A percentile compares a stretch with the other conserved stretches of the same genome.
Conservation (phyloP, 2,888 invertebrate species). For the Nineta flava region DNA sequence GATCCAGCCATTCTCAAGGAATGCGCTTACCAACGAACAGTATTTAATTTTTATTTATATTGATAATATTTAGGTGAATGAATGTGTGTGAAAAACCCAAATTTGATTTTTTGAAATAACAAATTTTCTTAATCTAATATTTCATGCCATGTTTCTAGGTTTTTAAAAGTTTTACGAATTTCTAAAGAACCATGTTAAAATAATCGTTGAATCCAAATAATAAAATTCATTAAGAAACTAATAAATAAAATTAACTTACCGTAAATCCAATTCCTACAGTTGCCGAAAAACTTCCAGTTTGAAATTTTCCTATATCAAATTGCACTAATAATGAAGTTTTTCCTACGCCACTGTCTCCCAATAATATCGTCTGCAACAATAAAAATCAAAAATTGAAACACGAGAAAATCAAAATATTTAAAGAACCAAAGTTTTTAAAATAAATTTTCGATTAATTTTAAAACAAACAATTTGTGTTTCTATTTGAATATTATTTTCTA, state of each 20-base stretch:
- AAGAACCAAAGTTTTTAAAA: not conserved
- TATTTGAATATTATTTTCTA: too few species aligned
- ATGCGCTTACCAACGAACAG: too few species aligned
- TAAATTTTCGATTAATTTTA: not conserved
- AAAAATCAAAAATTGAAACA: too few species aligned
- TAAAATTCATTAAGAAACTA: not conserved
- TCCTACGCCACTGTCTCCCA: slow-evolving; percentile 87
- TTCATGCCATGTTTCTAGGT: too few species aligned
- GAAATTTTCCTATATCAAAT: slow-evolving; percentile 86
- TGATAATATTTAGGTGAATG: too few species aligned
- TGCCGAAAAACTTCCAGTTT: slow-evolving; percentile 80
- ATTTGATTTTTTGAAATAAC: too few species aligned
- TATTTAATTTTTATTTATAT: too few species aligned
- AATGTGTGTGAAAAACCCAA: too few species aligned
- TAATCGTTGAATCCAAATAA: not conserved
- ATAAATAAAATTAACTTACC: slow-evolving; percentile 43
- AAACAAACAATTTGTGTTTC: not conserved
- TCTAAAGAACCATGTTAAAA: too few species aligned
- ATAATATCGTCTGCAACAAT: slow-evolving; percentile 64
- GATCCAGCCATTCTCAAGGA: too few species aligned
- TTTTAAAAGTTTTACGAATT: too few species aligned
- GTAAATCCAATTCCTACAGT: slow-evolving; percentile 92
- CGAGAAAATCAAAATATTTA: not conserved
- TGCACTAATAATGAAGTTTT: slow-evolving; percentile 85
- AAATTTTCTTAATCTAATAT: too few species aligned